A percentile compares a stretch with the other conserved stretches of the same genome.
Conservation (phyloP, 2,888 invertebrate species). For the Merodon equestris region DNA sequence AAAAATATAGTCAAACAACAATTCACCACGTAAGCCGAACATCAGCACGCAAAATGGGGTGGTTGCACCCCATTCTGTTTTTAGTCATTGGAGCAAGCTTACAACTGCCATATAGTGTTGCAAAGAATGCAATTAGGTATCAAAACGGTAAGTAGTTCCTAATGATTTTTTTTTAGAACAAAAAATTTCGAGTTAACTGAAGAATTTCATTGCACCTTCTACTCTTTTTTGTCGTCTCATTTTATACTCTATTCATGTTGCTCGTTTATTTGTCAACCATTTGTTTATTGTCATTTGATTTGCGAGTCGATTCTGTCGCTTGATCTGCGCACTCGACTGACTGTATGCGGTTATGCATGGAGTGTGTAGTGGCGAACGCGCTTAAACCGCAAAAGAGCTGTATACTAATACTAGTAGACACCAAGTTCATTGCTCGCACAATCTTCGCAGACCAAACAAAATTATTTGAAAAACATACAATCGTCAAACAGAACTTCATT, state of each 20-base stretch:
- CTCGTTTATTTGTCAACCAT: constrained; percentile 34
- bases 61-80: constrained; percentile 72
- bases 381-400: constrained; percentile 11
- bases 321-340: background rate
- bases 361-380: constrained; percentile 24
- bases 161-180: too few relatives aligned
- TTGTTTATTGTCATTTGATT: constrained; percentile 47
- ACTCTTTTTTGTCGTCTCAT: too few relatives aligned
- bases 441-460: constrained; percentile 28
- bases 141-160: constrained; percentile 51
- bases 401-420: constrained; percentile 22
- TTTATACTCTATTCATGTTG: background rate
- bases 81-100: constrained; percentile 62
- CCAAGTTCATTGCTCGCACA: constrained; percentile 35
- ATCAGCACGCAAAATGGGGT: constrained; percentile 71
- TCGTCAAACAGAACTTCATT: background rate
- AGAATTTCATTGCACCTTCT: too few relatives aligned
- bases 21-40: constrained; percentile 46
- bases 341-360: constrained; percentile 40
- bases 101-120: constrained; percentile 38
- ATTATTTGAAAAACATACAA: constrained; percentile 15
- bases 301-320: constrained; percentile 4
- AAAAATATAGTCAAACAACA: constrained; percentile 22
- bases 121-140: constrained; percentile 60
- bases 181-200: too few relatives aligned